Conservation (phyloP, 2,888 invertebrate species). For the Suillia variegata region DNA sequence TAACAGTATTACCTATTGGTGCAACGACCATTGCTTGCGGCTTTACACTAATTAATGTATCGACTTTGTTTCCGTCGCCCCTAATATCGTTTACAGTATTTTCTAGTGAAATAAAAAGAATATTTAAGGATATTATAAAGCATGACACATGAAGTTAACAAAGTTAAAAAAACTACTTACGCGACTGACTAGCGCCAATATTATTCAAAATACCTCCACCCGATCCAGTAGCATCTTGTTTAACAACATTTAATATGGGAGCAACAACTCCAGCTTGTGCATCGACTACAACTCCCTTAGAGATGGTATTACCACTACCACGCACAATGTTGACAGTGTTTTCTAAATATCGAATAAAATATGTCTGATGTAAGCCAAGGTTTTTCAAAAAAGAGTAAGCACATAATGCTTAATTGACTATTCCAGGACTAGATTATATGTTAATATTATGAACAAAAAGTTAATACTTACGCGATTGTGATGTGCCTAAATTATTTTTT, state of each 20-base stretch:
- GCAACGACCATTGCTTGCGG: constrained; percentile 6
- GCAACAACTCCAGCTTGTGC: too few relatives aligned
- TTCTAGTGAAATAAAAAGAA: too few relatives aligned
- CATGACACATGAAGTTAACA: background rate
- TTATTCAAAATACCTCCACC: constrained; percentile 11
- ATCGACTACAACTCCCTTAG: background rate
- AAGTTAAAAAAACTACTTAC: background rate
- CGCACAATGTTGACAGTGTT: background rate
- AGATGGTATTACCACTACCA: background rate
- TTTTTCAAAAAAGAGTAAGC: too few relatives aligned
- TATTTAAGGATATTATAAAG: constrained; percentile 1
- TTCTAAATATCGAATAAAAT: too few relatives aligned
- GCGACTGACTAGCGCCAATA: background rate
- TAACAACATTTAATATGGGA: constrained; percentile 20
- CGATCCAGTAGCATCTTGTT: constrained; percentile 28
- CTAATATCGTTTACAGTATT: background rate
- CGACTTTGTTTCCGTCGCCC: constrained; percentile 19
- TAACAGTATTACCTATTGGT: background rate
- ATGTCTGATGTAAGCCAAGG: too few relatives aligned
- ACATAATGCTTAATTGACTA: too few relatives aligned
- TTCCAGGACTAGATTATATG: too few relatives aligned
- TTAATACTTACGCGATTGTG: too few relatives aligned
- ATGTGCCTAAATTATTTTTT: too few relatives aligned
- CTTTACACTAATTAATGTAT: constrained; percentile 12
- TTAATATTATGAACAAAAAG: too few relatives aligned